Conservation (phyloP, 2,888 invertebrate species). For the Plagodis dolabraria region DNA sequence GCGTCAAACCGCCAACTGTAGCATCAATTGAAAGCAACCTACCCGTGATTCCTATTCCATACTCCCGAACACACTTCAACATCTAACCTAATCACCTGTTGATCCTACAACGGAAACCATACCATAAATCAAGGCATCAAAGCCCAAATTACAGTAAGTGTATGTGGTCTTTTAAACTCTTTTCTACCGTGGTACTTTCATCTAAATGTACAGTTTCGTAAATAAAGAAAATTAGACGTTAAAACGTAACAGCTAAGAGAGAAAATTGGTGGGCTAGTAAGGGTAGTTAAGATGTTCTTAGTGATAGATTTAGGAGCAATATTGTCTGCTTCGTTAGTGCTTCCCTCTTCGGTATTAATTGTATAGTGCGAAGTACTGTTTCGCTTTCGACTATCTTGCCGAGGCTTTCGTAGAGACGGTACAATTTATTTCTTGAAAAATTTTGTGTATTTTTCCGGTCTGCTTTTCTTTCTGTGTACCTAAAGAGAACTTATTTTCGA, state of each 20-base stretch:
- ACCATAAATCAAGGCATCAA: conserved; percentile 14
- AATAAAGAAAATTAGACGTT: conserved; percentile 21
- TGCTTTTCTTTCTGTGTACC: too few species aligned
- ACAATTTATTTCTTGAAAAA: conserved; percentile 13
- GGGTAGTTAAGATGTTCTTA: conserved; percentile 40
- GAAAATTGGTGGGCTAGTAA: conserved; percentile 28
- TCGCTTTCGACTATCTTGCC: conserved; percentile 23
- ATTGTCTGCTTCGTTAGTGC: conserved; percentile 63
- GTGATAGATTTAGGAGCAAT: conserved; percentile 44
- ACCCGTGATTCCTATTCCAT: conserved; percentile 61
- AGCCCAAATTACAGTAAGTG: conserved; percentile 1
- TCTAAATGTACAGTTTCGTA: conserved; percentile 10
- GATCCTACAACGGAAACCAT: conserved; percentile 31
- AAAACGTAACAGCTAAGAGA: conserved; percentile 28
- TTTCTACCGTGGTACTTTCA: not conserved
- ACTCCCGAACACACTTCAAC: conserved; percentile 32
- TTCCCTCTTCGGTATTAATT: conserved; percentile 53
- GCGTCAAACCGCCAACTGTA: conserved; percentile 63
- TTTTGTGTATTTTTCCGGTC: not conserved
- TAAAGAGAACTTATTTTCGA: too few species aligned
- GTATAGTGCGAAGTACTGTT: conserved; percentile 32
- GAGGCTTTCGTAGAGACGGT: conserved; percentile 14
- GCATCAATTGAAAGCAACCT: conserved; percentile 72
- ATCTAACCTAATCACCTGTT: conserved; percentile 44
- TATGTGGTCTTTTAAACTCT: not conserved